Evolutionary conservation across 2,888 invertebrate species (phyloP).

Genomic region (Oligia strigilis): DNA sequence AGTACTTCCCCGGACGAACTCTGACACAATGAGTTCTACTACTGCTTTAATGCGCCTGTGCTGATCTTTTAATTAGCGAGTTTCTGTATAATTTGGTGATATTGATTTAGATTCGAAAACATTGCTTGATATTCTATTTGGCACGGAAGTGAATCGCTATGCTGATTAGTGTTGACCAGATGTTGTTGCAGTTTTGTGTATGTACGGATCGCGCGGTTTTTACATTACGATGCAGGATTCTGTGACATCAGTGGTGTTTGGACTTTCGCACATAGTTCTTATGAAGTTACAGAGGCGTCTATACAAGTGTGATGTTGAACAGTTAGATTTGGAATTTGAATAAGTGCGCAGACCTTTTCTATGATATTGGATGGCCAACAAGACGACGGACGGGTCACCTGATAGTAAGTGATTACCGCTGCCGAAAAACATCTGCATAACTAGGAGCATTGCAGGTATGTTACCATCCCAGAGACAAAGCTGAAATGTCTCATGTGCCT

Average conservation of each 20-base stretch:
- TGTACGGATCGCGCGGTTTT: not conserved
- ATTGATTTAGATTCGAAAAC: too few relatives aligned
- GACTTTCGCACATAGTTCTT: not conserved
- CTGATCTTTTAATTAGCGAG: not conserved
- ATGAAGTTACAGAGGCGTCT: not conserved
- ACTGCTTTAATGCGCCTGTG: not conserved
- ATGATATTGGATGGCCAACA: not conserved
- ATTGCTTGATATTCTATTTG: too few relatives aligned
- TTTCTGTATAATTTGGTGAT: not conserved
- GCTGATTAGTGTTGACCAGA: not conserved
- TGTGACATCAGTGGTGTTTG: not conserved
- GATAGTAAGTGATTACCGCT: constrained; percentile 7
- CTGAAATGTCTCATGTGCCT: constrained; percentile 8
- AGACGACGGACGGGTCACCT: not conserved
- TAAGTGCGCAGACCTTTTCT: not conserved
- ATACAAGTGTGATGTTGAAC: not conserved
- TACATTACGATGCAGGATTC: not conserved
- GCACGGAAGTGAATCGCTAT: too few relatives aligned
- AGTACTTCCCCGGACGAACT: constrained; percentile 31
- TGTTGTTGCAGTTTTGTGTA: not conserved
- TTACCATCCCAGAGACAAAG: not conserved
- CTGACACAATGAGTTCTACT: constrained; percentile 21
- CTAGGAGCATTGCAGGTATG: not conserved
- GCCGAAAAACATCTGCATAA: not conserved
- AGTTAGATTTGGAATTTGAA: not conserved